Evolutionary conservation across 2,113 vertebrate species (phyloP), one percentile per base, ranked within the genome.

Genomic region (Macaca nemestrina): DNA sequence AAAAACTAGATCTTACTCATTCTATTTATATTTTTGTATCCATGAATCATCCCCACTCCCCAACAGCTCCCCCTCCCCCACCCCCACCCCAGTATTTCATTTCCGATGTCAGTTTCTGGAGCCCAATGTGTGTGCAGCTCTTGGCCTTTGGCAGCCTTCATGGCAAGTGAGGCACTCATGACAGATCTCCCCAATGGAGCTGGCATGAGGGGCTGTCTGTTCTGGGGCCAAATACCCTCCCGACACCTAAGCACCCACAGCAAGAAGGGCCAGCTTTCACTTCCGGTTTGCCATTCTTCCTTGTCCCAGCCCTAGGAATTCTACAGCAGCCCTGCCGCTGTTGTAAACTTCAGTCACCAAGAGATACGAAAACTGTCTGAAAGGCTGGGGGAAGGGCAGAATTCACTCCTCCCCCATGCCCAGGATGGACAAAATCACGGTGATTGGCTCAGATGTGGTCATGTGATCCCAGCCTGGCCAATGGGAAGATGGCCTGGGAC

Each of bases 261-360:
- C 50, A 68, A 5, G 17, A 17, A 59, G 30, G 22, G 72, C 6
- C 8, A 20, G 25, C n/a, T 52, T 27, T n/a, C 30, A 10, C 16
- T 73, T 16, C 43, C 20, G 22, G 27, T 76, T 68, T 18, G 30
- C 68, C 38, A 11, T 11, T 10, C n/a, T 43, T 25, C 20, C 16
- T 3, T 30, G 27, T 5, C 72, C 23, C 12, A 25, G 50, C 23
- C 30, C 17, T n/a, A 5, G 81, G 38, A 48, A 48, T 48, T 35
- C 8, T 35, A 9, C 13, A 5, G 5, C 23, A 55, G n/a, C 12
- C 30, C n/a, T 38, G 52, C 1, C 20, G 0, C 16, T 32, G 16
- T 48, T 48, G 40, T 7, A 38, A 78, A 14, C 45, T 55, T 68
- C 45, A 79, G 13, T 0, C 2, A 20, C 83, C 48, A 14, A 64